Conservation (phyloP, 2,797 vertebrate genomes). For the Mormyrops boulengeri region DNA sequence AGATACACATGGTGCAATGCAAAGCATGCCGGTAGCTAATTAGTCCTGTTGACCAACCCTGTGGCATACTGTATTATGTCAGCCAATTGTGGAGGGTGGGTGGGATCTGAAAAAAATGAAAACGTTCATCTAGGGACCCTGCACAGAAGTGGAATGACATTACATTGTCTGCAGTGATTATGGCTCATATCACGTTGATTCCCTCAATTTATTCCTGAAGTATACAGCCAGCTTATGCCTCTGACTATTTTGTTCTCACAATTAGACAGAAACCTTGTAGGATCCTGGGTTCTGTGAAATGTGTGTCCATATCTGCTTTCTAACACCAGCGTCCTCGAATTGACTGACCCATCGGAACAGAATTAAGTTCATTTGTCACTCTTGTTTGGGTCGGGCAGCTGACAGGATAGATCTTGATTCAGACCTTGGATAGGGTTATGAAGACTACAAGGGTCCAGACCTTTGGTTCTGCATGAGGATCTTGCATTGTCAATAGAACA, state of each 20-base stretch:
- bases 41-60: background rate
- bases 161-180: too few species aligned
- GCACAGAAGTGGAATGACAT: too few species aligned
- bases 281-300: background rate
- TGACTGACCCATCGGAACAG: background rate
- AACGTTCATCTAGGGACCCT: background rate
- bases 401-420: background rate
- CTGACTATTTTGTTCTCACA: background rate
- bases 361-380: background rate
- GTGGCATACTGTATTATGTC: background rate
- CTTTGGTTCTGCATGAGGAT: background rate
- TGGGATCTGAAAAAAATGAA: background rate
- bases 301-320: background rate
- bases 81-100: background rate
- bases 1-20: too few species aligned
- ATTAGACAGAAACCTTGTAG: background rate
- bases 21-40: background rate
- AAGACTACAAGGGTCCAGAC: background rate
- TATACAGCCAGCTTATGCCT: background rate
- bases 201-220: background rate
- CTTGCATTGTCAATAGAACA: background rate
- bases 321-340: background rate
- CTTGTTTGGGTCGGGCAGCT: background rate
- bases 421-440: background rate
- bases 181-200: background rate